These are phyloP conservation scores for Sylvilagus floridanus DNA, from an alignment of 2,797 vertebrate genomes.

Conservation along the genomic window DNA sequence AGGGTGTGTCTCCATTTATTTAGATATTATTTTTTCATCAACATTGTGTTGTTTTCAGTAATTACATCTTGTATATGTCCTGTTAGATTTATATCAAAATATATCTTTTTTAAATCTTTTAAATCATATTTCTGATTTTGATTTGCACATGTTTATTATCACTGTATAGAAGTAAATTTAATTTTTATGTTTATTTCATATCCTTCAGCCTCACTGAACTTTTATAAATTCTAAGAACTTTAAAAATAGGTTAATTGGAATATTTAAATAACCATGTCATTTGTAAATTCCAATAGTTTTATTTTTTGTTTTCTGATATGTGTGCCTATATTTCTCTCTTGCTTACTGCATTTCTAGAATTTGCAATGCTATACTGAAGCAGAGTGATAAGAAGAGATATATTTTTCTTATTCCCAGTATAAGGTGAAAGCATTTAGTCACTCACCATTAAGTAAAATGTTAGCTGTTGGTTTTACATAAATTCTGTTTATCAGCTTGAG, in stretches of 20 bases:
- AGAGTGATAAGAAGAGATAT: not conserved
- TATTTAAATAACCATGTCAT: not conserved
- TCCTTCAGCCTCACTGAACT: not conserved
- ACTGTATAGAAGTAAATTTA: conserved; percentile 4
- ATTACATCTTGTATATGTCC: not conserved
- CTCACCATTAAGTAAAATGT: not conserved
- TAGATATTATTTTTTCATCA: not conserved
- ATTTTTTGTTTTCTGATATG: not conserved
- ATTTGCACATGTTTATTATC: not conserved
- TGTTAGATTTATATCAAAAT: not conserved
- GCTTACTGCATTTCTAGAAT: not conserved
- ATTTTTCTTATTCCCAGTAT: not conserved
- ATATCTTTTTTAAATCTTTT: conserved; percentile 16
- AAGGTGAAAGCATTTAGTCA: not conserved
- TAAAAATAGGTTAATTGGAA: not conserved
- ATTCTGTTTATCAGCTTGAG: not conserved
- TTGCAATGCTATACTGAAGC: not conserved
- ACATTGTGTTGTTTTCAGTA: not conserved
- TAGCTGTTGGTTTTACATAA: not conserved
- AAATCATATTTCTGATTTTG: conserved; percentile 19
- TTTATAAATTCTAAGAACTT: not conserved
- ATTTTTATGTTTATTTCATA: not conserved
- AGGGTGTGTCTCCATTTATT: not conserved
- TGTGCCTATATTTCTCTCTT: not conserved
- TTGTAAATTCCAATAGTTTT: not conserved